A percentile compares a stretch with the other conserved stretches of the same genome.
These are phyloP conservation scores for Cerastoderma edule DNA, from an alignment of 2,888 invertebrate species.

Conservation along the genomic window DNA sequence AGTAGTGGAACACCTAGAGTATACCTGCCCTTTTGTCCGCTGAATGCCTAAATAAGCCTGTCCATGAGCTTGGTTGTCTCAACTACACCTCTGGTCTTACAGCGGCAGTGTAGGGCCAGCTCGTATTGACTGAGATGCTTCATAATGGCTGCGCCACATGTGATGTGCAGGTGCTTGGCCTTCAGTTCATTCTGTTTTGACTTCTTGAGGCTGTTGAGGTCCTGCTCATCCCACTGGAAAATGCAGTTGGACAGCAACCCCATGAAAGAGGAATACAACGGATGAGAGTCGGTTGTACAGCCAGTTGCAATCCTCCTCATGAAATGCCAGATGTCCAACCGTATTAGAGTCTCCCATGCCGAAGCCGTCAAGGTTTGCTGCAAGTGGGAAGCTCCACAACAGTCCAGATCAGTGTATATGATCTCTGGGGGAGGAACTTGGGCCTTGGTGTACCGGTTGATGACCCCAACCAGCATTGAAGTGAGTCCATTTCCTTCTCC, in stretches of 20 bases:
- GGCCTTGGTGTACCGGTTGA: neutral
- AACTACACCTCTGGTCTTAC: neutral
- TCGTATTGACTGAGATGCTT: neutral
- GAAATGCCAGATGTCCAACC: conserved; percentile 69
- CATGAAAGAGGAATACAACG: conserved; percentile 65
- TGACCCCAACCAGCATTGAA: conserved; percentile 56
- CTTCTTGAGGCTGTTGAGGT: neutral
- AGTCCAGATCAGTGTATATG: conserved; percentile 70
- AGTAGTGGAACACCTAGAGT: neutral
- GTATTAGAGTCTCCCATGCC: neutral
- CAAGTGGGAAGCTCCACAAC: conserved; percentile 50
- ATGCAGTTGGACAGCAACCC: conserved; percentile 9
- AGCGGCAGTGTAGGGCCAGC: neutral
- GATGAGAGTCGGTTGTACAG: conserved; percentile 61
- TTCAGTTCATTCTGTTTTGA: neutral
- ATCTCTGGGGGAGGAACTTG: conserved; percentile 54
- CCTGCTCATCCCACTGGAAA: neutral
- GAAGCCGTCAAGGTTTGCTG: neutral
- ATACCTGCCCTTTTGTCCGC: neutral
- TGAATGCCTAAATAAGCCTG: neutral
- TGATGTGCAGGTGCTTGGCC: no score
- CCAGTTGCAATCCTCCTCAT: conserved; percentile 58
- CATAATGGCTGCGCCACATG: neutral
- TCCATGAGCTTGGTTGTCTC: neutral
- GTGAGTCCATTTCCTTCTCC: conserved; percentile 56